Base-by-base conservation (phyloP, 2,888 invertebrate genomes). In the Rhagonycha fulva region DNA sequence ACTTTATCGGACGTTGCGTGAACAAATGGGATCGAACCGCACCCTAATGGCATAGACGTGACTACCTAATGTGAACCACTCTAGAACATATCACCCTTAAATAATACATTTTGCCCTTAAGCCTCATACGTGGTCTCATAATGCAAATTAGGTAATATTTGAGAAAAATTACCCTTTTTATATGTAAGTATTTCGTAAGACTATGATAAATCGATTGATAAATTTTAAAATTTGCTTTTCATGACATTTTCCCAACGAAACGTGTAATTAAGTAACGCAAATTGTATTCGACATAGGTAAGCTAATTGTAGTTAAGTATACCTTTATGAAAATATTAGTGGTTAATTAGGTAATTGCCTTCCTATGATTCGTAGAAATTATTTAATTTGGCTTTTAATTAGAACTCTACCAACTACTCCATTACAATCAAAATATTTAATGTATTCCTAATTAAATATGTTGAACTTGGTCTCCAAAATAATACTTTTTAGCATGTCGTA, bases 11-110 rank as follows among this genome's bases (percentile, higher is more conserved):
- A 75, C 79, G 79, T 82, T 81, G 82, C 82, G 82, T 83, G 83
- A 83, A 83, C 83, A 84, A 83, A 83, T 84, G 83, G 82, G 81
- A 80, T 79, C 80, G 82, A 83, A 83, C 83, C 84, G 82, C 83
- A 79, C 83, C 83, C 84, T 84, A 84, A 84, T 84, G 82, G 81
- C 79, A 81, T 79, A 75, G 80, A 83, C 83, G 83, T 84, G 83
- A 83, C 84, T 84, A 83, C 83, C 83, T 83, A 82, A 82, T 81
- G 80, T 78, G 80, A 81, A 80, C 77, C 79, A 74, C 74, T 79
- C 75, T 74, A 74, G 76, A 78, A 80, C 80, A 79, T 79, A 79
- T 78, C 78, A 80, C 78, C 80, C 80, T 78, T 78, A 76, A 76
- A 63, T 76, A 80, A 76, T 78, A 70, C 28, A 75, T 69, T 67